phyloP scores from a whole-genome alignment of 2,113 vertebrate species.

The Synchiropus splendidus region DNA sequence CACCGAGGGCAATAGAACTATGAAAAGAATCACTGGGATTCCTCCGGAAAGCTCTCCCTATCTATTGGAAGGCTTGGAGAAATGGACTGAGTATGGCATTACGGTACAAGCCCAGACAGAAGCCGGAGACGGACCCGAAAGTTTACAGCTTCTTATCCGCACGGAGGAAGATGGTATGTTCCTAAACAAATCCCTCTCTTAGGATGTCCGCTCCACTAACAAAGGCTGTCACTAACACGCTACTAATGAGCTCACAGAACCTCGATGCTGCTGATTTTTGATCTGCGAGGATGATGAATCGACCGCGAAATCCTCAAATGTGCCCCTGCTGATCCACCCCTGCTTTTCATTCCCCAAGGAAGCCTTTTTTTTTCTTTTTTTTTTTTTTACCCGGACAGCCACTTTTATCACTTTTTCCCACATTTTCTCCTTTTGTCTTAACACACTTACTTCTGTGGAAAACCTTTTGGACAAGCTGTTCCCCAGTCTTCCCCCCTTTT shows the following conservation, averaged over 20 bases:
- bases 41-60: slow-evolving; percentile 76
- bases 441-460: slow-evolving; percentile 1
- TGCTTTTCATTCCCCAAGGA: slow-evolving; percentile 18
- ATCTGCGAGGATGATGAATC: slow-evolving; percentile 17
- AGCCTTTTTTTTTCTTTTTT: slow-evolving; percentile 12
- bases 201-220: slow-evolving; percentile 36
- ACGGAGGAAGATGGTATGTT: slow-evolving; percentile 99
- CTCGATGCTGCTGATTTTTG: slow-evolving; percentile 5
- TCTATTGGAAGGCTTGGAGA: slow-evolving; percentile 88
- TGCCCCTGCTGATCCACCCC: slow-evolving; percentile 16
- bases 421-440: slow-evolving; percentile 10
- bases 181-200: slow-evolving; percentile 38
- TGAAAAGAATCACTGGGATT: slow-evolving; percentile 76
- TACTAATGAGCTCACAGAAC: slow-evolving; percentile 16
- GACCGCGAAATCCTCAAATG: slow-evolving; percentile 16
- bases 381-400: neutral
- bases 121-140: slow-evolving; percentile 87
- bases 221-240: slow-evolving; percentile 24
- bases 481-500: neutral
- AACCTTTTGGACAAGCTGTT: slow-evolving; percentile 9
- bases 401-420: slow-evolving; percentile 8
- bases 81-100: slow-evolving; percentile 94
- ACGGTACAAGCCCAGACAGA: slow-evolving; percentile 84
- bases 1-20: slow-evolving; percentile 75
- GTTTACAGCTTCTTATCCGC: slow-evolving; percentile 86